Evolutionary conservation across 1,140 invertebrate species (phyloP), one percentile per base, ranked within the genome.

Genomic region (Drosophila tristis): DNA sequence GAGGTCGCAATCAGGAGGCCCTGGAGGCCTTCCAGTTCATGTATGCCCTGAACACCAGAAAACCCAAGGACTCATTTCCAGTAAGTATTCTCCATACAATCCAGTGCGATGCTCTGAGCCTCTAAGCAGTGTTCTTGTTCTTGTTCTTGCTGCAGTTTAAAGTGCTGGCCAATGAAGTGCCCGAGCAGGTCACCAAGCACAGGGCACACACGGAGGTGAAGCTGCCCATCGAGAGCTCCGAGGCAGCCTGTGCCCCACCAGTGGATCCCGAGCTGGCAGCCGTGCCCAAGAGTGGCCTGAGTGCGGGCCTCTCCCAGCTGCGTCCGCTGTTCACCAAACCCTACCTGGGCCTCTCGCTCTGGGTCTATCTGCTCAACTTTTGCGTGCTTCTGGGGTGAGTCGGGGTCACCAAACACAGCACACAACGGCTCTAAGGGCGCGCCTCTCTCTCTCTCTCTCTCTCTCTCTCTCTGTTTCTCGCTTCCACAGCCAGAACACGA

Each of bases 1-100:
- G 94, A 77, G 95, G 95, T 57, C 93, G 94, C 48, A 95, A 95
- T 65, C 93, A 94, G 0, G 95, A 96, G 74, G 95, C 96, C 93
- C 54, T 92, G 56, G 56, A 59, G 16, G 90, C 79, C 20, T 92
- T 92, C 20, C 50, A 72, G 20, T 80, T 76, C 5, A 91, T 92
- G 1, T 92, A 91, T 63, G 65, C 80, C 2, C 31, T 90, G 2
- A 97, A 97, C 74, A 95, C 93, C 2, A 93, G 94, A 2, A 93
- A 93, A 55, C 90, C 94, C 1, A 80, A 91, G 42, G 93, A 94
- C 4, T 92, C 92, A 9, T 97, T 93, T 92, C 95, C 95, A 43
- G 96, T 96, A 92, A 93, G 82, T 70, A 16, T 1, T 57, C 3
- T 8, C 4, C 23, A 4, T 16, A n/a, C 1, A 57, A 9, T n/a